Evolutionary conservation across 2,888 invertebrate genomes (phyloP), one percentile per base, ranked within the genome.

Genomic region (Corythucha ciliata): DNA sequence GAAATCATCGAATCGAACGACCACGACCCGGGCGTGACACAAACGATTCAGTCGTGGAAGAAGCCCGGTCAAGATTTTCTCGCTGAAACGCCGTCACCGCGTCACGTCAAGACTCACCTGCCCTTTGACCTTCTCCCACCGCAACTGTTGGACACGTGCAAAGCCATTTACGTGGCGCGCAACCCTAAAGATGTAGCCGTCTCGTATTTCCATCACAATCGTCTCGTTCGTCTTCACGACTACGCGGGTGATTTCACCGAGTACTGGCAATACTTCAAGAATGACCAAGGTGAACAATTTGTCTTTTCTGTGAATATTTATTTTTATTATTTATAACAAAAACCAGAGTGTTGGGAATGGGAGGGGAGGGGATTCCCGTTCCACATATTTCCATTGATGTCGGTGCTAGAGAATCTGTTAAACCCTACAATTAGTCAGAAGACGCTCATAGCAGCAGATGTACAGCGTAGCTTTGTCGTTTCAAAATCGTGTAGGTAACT

Each of bases 151-250:
- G 71, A 76, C 33, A 62, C 50, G 7, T 48, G 71, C 27, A 68
- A 82, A 75, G 71, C 88, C 20, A 76, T 91, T 45, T 91, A 90
- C 63, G 80, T 90, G 0, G 83, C 85, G 0, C 73, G 91, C 46
- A 86, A 91, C 68, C 88, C 90, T 0, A 82, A 86, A 66, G 90
- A 91, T 66, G 84, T 87, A 0, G 80, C 78, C 0, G 83, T 89
- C 0, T 90, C 90, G 0, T 88, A 79, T 67, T 91, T 81, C 63
- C 81, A 87, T 65, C 75, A 88, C 46, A 85, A 85, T 66, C 72
- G 79, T 45, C 68, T 79, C 1, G 77, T 81, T 56, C 73, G 75
- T 47, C 81, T 81, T 0, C 81, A 81, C 63, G 82, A 81, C 0
- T 84, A 79, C 60, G 63, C 65, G 0, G 79, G 81, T 5, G 79